Conservation (phyloP, 2,888 invertebrate genomes). For the Melanotus villosus region DNA sequence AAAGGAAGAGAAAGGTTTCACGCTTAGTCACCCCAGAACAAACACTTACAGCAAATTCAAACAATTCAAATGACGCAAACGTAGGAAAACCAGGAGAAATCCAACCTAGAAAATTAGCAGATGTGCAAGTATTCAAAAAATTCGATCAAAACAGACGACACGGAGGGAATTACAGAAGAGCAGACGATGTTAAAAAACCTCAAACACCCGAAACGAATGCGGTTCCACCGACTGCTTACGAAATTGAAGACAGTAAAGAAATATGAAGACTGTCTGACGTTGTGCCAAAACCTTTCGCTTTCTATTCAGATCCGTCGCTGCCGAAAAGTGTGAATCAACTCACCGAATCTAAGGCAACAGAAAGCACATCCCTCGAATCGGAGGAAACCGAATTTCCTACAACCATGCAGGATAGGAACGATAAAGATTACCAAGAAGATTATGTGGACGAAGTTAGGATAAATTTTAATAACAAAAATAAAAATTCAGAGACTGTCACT, state of each 20-base stretch:
- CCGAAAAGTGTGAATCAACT: conserved; percentile 59
- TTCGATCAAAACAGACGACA: conserved; percentile 54
- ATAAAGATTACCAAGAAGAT: conserved; percentile 30
- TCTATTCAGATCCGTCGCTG: conserved; percentile 59
- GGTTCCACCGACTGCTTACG: conserved; percentile 9
- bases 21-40: background rate
- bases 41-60: background rate
- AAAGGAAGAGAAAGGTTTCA: background rate
- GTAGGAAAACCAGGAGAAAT: background rate
- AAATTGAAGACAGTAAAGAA: conserved; percentile 26
- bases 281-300: conserved; percentile 59
- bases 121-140: conserved; percentile 53
- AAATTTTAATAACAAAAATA: conserved; percentile 21
- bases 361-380: conserved; percentile 15
- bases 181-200: conserved; percentile 19
- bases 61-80: background rate
- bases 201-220: conserved; percentile 9
- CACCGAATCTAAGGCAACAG: conserved; percentile 40
- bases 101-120: conserved; percentile 29
- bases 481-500: conserved; percentile 17
- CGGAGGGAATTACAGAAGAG: conserved; percentile 55
- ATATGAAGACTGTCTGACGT: conserved; percentile 54
- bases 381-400: conserved; percentile 20
- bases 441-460: conserved; percentile 47
- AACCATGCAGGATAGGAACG: background rate